Base-by-base conservation (phyloP, 2,888 invertebrate genomes). In the Stenurella melanura region DNA sequence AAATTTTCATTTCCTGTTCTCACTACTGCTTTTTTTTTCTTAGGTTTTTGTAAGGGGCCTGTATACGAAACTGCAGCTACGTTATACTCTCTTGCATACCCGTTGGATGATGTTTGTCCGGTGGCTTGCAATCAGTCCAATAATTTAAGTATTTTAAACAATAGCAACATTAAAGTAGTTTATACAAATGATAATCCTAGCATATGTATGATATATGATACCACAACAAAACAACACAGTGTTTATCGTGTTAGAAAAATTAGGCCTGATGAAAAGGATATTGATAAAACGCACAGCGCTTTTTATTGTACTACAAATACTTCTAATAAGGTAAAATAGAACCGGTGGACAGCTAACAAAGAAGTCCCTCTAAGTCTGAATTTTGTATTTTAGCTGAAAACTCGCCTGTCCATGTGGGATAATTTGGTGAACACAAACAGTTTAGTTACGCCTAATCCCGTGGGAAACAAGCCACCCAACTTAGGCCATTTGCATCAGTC, bases 81-180 rank as follows among this genome's bases (percentile, higher is more conserved):
- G 0, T 92, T 97, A 66, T 98, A 96, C 89, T 96, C 97, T 10
- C 90, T 98, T 75, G 92, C 95, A 0, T 97, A 98, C 91, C 98
- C 98, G 0, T 90, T 98, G 71, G 96, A 98, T 88, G 98, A 98
- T 90, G 94, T 97, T 30, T 94, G 95, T 73, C 98, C 98, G 0
- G 93, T 98, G 50, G 90, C 96, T 9, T 91, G 94, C 78, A 95
- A 94, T 86, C 93, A 94, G 17, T 91, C 93, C 77, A 91, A 91
- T 74, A 90, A 91, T 0, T 87, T 93, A 0, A 92, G 92, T 73
- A 92, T 93, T 82, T 91, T 94, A 77, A 93, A 92, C n/a, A 94
- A 93, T 83, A 91, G 91, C 0, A 92, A 93, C 75, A 88, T 89
- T 67, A 90, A 87, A 87, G 93, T 97, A 9, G 93, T 97, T 67